These are phyloP conservation scores for Halyomorpha halys DNA, from an alignment of 1,140 invertebrate genomes.

Conservation along the genomic window DNA sequence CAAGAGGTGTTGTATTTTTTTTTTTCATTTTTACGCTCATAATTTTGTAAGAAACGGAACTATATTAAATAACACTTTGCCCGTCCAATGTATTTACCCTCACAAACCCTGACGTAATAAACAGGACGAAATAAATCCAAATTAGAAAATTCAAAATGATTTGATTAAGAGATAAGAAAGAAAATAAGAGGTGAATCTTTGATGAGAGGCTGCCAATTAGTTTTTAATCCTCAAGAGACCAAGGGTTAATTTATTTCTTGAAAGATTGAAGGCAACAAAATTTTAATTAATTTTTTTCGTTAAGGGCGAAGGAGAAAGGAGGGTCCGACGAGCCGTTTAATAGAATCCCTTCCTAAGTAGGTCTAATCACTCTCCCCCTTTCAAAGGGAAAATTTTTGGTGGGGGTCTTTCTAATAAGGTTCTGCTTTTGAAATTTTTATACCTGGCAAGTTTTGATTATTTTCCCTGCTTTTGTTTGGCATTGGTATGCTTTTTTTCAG, in stretches of 20 bases:
- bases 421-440: conserved; percentile 14
- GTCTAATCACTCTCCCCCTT: conserved; percentile 11
- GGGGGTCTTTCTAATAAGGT: conserved; percentile 13
- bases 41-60: no score
- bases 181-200: conserved; percentile 15
- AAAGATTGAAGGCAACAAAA: conserved; percentile 19
- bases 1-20: no score
- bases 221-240: conserved; percentile 16
- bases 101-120: no score
- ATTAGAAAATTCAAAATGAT: neutral
- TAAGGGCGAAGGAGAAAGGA: conserved; percentile 3
- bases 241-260: conserved; percentile 12
- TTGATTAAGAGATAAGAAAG: conserved; percentile 12
- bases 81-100: no score
- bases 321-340: conserved; percentile 6
- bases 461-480: no score
- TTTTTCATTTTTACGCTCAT: no score
- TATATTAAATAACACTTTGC: no score
- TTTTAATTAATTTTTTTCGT: conserved; percentile 18
- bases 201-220: conserved; percentile 12
- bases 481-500: no score
- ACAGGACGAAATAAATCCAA: no score
- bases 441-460: neutral
- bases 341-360: conserved; percentile 5
- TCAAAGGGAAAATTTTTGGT: conserved; percentile 6